phyloP scores from a whole-genome alignment of 2,888 invertebrate genomes.

The Toxonevra muliebris region DNA sequence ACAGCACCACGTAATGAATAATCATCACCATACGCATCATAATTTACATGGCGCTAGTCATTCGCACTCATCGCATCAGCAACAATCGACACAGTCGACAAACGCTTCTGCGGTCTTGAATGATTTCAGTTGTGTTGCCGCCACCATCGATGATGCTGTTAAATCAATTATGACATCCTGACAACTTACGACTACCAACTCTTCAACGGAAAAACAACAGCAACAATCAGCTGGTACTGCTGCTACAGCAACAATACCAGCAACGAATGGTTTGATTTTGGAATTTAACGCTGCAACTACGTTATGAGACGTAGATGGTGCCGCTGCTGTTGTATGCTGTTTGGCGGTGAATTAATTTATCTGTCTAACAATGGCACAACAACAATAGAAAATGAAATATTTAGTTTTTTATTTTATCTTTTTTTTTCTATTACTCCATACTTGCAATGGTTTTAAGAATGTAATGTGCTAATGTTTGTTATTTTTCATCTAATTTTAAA shows the following conservation, averaged over 20 bases:
- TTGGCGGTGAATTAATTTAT: conserved; percentile 29
- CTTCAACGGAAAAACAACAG: conserved; percentile 24
- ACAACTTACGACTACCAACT: conserved; percentile 50
- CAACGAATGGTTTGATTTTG: conserved; percentile 51
- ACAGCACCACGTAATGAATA: conserved; percentile 42
- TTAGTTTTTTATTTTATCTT: no score
- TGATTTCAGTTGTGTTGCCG: conserved; percentile 64
- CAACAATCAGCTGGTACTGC: conserved; percentile 26
- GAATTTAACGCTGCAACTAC: conserved; percentile 57
- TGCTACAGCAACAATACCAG: conserved; percentile 33
- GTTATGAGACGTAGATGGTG: conserved; percentile 43
- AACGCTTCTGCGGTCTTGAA: conserved; percentile 55
- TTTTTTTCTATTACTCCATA: no score
- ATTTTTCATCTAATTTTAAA: no score
- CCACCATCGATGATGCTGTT: conserved; percentile 67
- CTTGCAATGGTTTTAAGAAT: no score
- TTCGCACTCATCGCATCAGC: conserved; percentile 36
- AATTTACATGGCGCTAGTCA: conserved; percentile 27
- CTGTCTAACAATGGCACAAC: conserved; percentile 27
- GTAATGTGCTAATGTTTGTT: no score
- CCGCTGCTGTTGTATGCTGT: not conserved
- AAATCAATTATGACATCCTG: conserved; percentile 68
- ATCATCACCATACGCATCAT: conserved; percentile 35
- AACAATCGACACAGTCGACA: conserved; percentile 41
- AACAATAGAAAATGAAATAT: conserved; percentile 14